Base-by-base conservation (phyloP, 2,113 vertebrate genomes). In the Pagrus major region DNA sequence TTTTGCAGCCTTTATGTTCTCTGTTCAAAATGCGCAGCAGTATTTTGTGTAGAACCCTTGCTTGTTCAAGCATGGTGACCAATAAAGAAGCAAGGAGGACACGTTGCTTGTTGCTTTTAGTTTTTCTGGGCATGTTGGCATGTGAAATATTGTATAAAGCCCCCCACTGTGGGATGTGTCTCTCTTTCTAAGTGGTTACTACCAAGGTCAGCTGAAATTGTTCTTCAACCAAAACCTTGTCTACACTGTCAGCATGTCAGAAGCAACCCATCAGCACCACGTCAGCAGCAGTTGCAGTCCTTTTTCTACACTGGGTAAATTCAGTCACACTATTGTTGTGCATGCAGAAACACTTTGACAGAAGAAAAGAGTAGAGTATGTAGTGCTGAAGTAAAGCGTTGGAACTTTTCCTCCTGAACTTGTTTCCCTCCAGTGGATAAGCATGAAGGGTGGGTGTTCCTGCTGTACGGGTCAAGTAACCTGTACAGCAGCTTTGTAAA, bases 151-250 rank as follows among this genome's bases (percentile, higher is more conserved):
- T 44, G 37, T 33, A 64, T 79, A 21, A 79, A 31, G 59, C 39
- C 68, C 6, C 21, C 23, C 9, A 25, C 9, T 18, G 31, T 23
- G 12, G 55, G 29, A 55, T 25, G 7, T 37, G 35, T 63, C 20
- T 63, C 2, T 20, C 27, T 37, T 8, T 25, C 31, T 64, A 15
- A 68, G 54, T 60, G 42, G 9, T 27, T 37, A 61, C 5, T 2
- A 42, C 41, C 73, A 56, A 25, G n/a, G 3, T 37, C 55, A 52
- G n/a, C 58, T 41, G 18, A 74, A 63, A 9, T 25, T 68, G 41
- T 47, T 76, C 47, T 33, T 76, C 46, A 61, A 54, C 63, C 9
- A 64, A 33, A 60, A 64, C 20, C 20, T 71, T 71, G 59, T 75
- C 54, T 55, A 55, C 47, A 51, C 49, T 3, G 25, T 51, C 66